These are phyloP conservation scores for Bettongia penicillata DNA, from an alignment of 2,113 vertebrate species.

Conservation along the genomic window DNA sequence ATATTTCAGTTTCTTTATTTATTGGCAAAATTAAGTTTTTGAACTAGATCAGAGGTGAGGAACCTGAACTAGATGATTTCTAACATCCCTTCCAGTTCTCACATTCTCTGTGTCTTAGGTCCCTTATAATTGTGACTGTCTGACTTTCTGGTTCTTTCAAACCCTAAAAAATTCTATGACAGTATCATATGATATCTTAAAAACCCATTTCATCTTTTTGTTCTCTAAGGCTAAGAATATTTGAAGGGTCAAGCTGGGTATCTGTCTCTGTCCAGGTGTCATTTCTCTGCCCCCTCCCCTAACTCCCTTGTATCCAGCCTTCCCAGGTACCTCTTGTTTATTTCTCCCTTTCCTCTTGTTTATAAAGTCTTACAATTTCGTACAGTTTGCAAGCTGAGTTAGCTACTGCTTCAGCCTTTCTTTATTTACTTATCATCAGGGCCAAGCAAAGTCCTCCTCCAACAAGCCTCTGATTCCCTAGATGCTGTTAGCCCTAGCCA, in stretches of 20 bases:
- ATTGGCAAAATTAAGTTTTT: background rate
- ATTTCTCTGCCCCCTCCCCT: background rate
- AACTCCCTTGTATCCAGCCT: background rate
- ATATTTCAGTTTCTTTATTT: background rate
- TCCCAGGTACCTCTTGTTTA: background rate
- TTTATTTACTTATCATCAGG: background rate
- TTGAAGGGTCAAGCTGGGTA: background rate
- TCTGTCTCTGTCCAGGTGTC: background rate
- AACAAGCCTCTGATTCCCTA: background rate
- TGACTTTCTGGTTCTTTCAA: background rate
- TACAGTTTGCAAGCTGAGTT: background rate
- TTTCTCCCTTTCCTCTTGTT: background rate
- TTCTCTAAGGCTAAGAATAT: background rate
- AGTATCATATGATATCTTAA: background rate
- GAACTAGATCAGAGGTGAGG: too few species aligned
- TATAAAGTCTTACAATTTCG: background rate
- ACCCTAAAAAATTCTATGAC: background rate
- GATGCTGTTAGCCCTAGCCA: background rate
- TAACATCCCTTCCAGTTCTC: background rate
- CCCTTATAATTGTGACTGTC: background rate
- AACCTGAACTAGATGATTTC: background rate
- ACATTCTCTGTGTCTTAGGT: background rate
- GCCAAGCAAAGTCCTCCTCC: background rate
- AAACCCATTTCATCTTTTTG: background rate
- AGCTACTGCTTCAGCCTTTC: background rate